Percentiles rank a stretch among this genome's conserved stretches.
Conservation (phyloP, 2,797 vertebrate species). For the Enteromius afrohamiltoni region DNA sequence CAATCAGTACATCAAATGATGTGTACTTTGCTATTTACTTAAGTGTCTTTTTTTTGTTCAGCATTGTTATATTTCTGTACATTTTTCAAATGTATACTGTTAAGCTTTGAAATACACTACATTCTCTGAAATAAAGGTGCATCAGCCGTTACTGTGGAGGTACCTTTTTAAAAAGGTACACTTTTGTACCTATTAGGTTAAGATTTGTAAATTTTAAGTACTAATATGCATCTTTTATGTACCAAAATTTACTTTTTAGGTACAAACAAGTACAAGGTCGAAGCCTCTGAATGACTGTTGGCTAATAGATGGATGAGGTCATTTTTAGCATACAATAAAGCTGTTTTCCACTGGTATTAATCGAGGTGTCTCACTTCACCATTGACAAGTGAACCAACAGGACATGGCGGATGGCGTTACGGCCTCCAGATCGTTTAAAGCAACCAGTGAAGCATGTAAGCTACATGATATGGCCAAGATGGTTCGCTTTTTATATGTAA, state of each 20-base stretch:
- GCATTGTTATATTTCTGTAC: neutral
- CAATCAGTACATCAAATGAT: neutral
- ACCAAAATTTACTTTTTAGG: too few relatives aligned
- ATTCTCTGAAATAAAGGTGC: too few relatives aligned
- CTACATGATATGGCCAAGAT: conserved; percentile 41
- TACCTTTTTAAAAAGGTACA: too few relatives aligned
- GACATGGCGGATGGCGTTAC: conserved; percentile 15
- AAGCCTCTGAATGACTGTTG: neutral
- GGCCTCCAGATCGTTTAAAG: conserved; percentile 27
- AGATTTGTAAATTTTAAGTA: too few relatives aligned
- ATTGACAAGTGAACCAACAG: conserved; percentile 21
- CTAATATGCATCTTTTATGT: too few relatives aligned
- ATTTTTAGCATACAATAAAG: neutral
- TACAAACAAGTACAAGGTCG: neutral
- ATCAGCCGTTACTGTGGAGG: too few relatives aligned
- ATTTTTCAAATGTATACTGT: neutral
- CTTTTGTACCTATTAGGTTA: too few relatives aligned
- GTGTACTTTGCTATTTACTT: neutral
- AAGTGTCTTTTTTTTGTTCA: neutral
- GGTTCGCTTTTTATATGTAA: conserved; percentile 39
- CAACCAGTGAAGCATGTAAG: conserved; percentile 36
- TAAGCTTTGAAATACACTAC: neutral
- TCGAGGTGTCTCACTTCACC: neutral
- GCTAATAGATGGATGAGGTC: neutral
- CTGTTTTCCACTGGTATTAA: conserved; percentile 23